Evolutionary conservation across 2,797 vertebrate genomes (phyloP).

Genomic region (Corythornis leucogaster): DNA sequence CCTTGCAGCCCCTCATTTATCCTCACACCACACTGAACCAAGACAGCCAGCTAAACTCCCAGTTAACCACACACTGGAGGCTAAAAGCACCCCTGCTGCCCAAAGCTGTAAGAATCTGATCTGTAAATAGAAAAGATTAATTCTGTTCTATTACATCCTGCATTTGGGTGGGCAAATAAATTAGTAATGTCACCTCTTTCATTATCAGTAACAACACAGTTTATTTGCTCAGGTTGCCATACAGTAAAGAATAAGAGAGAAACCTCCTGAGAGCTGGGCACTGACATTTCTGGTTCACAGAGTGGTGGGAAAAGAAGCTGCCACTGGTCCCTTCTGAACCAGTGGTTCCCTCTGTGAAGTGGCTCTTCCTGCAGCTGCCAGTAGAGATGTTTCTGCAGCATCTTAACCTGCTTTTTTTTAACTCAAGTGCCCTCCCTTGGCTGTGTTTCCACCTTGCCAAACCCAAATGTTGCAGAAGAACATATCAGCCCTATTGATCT

Average conservation of each 20-base stretch:
- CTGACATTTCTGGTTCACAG: not conserved
- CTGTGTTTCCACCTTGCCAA: not conserved
- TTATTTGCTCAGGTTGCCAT: slow-evolving; percentile 35
- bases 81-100: not conserved
- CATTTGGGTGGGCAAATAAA: slow-evolving; percentile 34
- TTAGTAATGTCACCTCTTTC: slow-evolving; percentile 30
- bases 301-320: rapidly evolving
- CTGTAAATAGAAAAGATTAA: slow-evolving; percentile 28
- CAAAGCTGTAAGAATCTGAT: not conserved
- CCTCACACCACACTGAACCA: rapidly evolving
- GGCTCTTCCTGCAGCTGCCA: not conserved
- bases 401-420: not conserved
- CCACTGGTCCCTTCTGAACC: not conserved
- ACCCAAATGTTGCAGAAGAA: not conserved
- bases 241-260: not conserved
- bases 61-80: not conserved
- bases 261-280: not conserved
- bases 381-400: not conserved
- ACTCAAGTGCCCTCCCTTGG: not conserved
- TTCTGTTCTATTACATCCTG: slow-evolving; percentile 17
- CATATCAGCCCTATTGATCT: not conserved
- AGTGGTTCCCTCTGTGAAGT: not conserved
- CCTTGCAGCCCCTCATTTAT: not conserved
- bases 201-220: slow-evolving; percentile 26
- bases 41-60: not conserved